A percentile compares a stretch with the other conserved stretches of the same genome.
Evolutionary conservation across 2,888 invertebrate genomes (phyloP).

Genomic region (Atrina japonica): DNA sequence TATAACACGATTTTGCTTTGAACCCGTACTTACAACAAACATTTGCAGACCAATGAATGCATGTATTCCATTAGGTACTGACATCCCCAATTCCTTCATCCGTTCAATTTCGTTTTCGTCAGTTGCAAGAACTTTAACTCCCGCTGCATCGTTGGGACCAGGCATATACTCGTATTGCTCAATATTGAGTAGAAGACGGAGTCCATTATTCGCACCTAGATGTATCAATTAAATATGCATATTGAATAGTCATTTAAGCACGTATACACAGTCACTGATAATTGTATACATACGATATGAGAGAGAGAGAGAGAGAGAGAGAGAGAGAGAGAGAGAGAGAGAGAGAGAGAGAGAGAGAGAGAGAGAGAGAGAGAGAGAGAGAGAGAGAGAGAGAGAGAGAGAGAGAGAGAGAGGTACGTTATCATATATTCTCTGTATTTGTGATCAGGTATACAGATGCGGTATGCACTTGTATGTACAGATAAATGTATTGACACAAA

Average conservation of each 20-base stretch:
- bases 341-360: too few species aligned
- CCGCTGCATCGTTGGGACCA: constrained; percentile 70
- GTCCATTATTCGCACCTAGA: constrained; percentile 68
- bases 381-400: too few species aligned
- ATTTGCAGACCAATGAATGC: constrained; percentile 67
- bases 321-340: too few species aligned
- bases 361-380: too few species aligned
- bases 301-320: too few species aligned
- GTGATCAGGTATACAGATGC: too few species aligned
- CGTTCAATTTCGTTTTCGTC: constrained; percentile 60
- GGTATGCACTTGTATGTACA: background rate
- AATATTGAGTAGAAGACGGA: constrained; percentile 64
- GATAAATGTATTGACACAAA: too few species aligned
- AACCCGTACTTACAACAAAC: constrained; percentile 60
- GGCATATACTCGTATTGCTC: constrained; percentile 75
- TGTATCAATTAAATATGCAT: background rate
- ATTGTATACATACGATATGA: too few species aligned
- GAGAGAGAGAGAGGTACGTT: too few species aligned
- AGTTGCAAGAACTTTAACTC: constrained; percentile 67
- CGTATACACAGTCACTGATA: too few species aligned
- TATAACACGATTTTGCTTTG: too few species aligned
- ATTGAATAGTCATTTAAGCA: background rate
- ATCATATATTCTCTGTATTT: too few species aligned
- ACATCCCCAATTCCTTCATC: constrained; percentile 66
- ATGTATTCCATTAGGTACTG: constrained; percentile 66